Conservation (phyloP, 1,140 invertebrate species). For the Eufriesea mexicana region DNA sequence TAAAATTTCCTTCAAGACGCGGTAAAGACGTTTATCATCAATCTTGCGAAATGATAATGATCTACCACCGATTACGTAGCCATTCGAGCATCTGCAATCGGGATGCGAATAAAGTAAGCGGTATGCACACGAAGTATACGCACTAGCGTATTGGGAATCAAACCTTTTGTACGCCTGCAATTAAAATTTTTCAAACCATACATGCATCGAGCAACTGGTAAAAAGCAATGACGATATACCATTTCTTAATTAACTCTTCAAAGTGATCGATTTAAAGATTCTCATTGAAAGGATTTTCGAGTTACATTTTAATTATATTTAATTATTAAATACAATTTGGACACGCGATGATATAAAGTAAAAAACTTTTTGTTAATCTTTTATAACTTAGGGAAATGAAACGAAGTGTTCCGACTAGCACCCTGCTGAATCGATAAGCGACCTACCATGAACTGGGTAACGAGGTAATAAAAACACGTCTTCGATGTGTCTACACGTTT, state of each 20-base stretch:
- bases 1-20: slow-evolving; percentile 16
- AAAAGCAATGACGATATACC: neutral
- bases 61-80: slow-evolving; percentile 56
- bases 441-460: slow-evolving; percentile 14
- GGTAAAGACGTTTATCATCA: slow-evolving; percentile 24
- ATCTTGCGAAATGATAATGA: slow-evolving; percentile 62
- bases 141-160: neutral
- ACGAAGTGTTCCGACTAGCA: no score
- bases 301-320: no score
- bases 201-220: neutral
- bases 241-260: neutral
- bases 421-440: slow-evolving; percentile 30
- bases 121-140: neutral
- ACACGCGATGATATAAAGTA: neutral
- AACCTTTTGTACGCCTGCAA: slow-evolving; percentile 6
- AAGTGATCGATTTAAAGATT: no score
- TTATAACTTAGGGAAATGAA: no score
- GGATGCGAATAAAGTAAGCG: slow-evolving; percentile 26
- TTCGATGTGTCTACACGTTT: neutral
- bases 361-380: no score
- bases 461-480: slow-evolving; percentile 6
- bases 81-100: slow-evolving; percentile 51
- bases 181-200: slow-evolving; percentile 13
- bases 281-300: no score
- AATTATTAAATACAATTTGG: neutral